Evolutionary conservation across 2,888 invertebrate species (phyloP).

Genomic region (Xestobium rufovillosum): DNA sequence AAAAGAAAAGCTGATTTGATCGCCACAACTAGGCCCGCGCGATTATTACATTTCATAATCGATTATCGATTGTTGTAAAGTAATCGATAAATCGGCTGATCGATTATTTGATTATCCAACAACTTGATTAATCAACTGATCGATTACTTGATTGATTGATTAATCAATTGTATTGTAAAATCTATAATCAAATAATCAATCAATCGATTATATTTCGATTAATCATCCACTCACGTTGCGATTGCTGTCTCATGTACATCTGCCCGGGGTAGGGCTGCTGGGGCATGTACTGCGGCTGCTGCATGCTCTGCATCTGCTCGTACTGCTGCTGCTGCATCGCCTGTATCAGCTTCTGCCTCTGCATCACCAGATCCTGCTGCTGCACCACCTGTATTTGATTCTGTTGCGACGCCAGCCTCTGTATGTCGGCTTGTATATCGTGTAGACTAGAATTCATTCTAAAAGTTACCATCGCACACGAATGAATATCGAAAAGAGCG

Average conservation of each 20-base stretch:
- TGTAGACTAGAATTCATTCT: slow-evolving; percentile 90
- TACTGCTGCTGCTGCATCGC: slow-evolving; percentile 35
- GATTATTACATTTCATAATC: too few species aligned
- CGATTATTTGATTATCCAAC: too few species aligned
- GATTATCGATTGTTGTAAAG: too few species aligned
- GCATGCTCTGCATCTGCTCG: slow-evolving; percentile 31
- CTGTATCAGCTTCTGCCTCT: slow-evolving; percentile 42
- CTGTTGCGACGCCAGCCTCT: slow-evolving; percentile 77
- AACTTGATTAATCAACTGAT: too few species aligned
- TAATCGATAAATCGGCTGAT: too few species aligned
- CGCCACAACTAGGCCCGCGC: slow-evolving; percentile 14
- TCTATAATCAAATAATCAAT: too few species aligned
- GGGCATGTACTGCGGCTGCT: slow-evolving; percentile 31
- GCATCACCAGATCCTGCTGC: slow-evolving; percentile 51
- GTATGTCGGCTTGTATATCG: slow-evolving; percentile 91
- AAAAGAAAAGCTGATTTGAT: slow-evolving; percentile 10
- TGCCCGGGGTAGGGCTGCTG: slow-evolving; percentile 43
- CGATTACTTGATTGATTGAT: too few species aligned
- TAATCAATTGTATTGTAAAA: too few species aligned
- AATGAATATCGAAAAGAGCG: slow-evolving; percentile 25
- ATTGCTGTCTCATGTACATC: slow-evolving; percentile 44
- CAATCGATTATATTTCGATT: too few species aligned
- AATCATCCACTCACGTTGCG: slow-evolving; percentile 34
- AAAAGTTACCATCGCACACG: too few species aligned
- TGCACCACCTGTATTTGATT: slow-evolving; percentile 61